Evolutionary conservation across 2,888 invertebrate species (phyloP).

Genomic region (Pilophorus perplexus): DNA sequence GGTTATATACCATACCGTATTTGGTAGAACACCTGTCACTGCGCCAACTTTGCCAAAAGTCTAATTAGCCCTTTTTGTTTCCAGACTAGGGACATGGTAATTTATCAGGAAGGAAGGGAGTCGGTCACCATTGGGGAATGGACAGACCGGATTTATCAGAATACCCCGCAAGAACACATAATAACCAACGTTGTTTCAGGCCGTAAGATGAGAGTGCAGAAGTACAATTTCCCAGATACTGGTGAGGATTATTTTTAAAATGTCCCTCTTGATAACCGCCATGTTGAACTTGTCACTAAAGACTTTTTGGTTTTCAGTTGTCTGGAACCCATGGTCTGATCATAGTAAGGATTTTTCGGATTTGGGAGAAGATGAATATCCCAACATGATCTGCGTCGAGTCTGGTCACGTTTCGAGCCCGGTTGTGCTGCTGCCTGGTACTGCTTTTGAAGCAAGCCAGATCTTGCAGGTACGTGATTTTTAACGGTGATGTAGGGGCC

Average conservation of each 20-base stretch:
- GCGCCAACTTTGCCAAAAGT: neutral
- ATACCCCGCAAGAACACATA: slow-evolving; percentile 88
- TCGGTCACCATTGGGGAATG: slow-evolving; percentile 86
- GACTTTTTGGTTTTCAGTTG: slow-evolving; percentile 58
- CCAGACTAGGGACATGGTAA: slow-evolving; percentile 77
- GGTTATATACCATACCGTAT: no score
- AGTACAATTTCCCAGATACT: slow-evolving; percentile 92
- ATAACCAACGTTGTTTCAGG: slow-evolving; percentile 90
- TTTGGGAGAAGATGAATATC: slow-evolving; percentile 96
- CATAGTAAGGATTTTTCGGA: slow-evolving; percentile 89
- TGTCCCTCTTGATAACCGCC: neutral
- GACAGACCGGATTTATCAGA: slow-evolving; percentile 91
- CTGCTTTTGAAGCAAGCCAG: slow-evolving; percentile 88
- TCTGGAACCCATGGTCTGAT: slow-evolving; percentile 97
- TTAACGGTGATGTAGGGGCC: no score
- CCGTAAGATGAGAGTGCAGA: slow-evolving; percentile 86
- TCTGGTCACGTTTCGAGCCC: slow-evolving; percentile 87
- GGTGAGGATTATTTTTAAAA: slow-evolving; percentile 56
- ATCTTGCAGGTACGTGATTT: slow-evolving; percentile 69
- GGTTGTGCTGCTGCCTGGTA: slow-evolving; percentile 82
- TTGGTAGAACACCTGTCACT: no score
- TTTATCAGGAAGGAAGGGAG: slow-evolving; percentile 87
- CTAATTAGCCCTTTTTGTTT: neutral
- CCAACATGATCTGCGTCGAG: slow-evolving; percentile 95
- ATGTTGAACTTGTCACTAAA: neutral